Evolutionary conservation across 2,888 invertebrate species (phyloP), one percentile per base, ranked within the genome.

Genomic region (Leptinotarsa tumamoca): DNA sequence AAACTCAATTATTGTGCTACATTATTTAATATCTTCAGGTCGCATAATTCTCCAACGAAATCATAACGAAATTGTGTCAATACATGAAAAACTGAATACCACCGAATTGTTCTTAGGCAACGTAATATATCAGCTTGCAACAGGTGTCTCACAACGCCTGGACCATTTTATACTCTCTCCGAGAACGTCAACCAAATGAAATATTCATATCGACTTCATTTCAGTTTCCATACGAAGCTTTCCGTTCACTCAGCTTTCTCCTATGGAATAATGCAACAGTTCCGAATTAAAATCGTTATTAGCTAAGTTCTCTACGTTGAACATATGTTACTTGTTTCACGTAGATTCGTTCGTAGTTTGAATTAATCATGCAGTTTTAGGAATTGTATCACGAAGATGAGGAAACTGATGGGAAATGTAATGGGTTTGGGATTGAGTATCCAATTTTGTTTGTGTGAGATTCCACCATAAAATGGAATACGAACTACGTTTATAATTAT

Each of bases 191-290:
- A 27, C 63, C n/a, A 4, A 14, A 63, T 63, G 63, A 63, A 63
- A 63, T 63, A 63, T 63, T 63, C 63, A 63, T 63, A 63, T 63
- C 17, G 17, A 27, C 63, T 63, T 43, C 63, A 63, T 17, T 63
- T 63, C 63, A 63, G 43, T 63, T 63, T 63, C 63, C 63, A 33
- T 63, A 43, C 33, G n/a, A 58, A n/a, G 18, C n/a, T 43, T 63
- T 63, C 18, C 63, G n/a, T 43, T 63, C 63, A 10, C 56, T 21
- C 56, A 58, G 56, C 56, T 58, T 21, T 58, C n/a, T 63, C 17
- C 43, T 43, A 10, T n/a, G n/a, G 18, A 63, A 63, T 63, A 33
- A 63, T 63, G 63, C 63, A 63, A 33, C 63, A 63, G 63, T 63
- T 43, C n/a, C 17, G 33, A 63, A 63, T 63, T 63, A 18, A 63